These are phyloP conservation scores for Lasioglossum lativentre DNA, from an alignment of 2,888 invertebrate genomes.

Conservation along the genomic window DNA sequence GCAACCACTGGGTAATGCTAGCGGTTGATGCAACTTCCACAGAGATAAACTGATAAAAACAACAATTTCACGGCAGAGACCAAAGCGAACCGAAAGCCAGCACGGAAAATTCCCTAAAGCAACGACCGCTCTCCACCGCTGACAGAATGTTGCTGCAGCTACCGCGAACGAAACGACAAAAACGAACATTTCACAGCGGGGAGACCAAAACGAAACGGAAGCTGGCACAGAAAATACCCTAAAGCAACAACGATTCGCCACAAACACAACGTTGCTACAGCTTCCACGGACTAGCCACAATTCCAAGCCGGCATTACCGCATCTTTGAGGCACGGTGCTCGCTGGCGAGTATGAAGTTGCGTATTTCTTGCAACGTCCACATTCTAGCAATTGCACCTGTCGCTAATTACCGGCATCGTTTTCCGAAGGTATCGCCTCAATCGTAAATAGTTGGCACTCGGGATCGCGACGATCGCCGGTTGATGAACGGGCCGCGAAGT, in stretches of 20 bases:
- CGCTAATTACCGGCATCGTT: conserved; percentile 17
- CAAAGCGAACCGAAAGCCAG: too few relatives aligned
- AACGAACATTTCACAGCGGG: too few relatives aligned
- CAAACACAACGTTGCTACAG: background rate
- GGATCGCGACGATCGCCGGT: background rate
- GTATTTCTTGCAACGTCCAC: background rate
- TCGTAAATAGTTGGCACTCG: background rate
- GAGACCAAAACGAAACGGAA: background rate
- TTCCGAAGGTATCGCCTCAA: background rate
- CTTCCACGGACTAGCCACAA: background rate
- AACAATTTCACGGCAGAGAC: too few relatives aligned
- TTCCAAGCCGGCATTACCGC: background rate
- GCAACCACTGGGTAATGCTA: background rate
- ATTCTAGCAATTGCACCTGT: conserved; percentile 11
- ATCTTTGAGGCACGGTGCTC: background rate
- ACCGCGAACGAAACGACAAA: background rate
- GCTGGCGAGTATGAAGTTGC: background rate
- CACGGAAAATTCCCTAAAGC: too few relatives aligned
- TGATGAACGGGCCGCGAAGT: conserved; percentile 23
- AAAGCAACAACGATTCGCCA: background rate
- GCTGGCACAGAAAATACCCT: background rate
- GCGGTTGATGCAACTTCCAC: too few relatives aligned
- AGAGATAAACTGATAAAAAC: too few relatives aligned
- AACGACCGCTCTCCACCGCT: too few relatives aligned
- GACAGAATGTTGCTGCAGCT: background rate